A percentile compares a stretch with the other conserved stretches of the same genome.
Conservation (phyloP, 2,113 vertebrate species). For the Egretta garzetta region DNA sequence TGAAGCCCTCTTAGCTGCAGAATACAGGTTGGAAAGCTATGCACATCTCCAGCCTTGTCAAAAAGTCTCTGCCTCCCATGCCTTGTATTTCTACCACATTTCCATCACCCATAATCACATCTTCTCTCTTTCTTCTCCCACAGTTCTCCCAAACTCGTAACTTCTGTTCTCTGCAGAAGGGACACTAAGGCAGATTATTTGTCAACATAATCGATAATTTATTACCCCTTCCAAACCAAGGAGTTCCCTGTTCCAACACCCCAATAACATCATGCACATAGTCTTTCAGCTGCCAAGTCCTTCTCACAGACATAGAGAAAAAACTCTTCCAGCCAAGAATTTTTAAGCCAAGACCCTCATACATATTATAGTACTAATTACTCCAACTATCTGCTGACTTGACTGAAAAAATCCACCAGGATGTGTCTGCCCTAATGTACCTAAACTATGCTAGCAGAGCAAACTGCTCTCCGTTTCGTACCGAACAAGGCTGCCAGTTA, state of each 20-base stretch:
- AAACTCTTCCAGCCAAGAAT: conserved; percentile 35
- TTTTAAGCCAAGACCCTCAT: conserved; percentile 36
- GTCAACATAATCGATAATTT: neutral
- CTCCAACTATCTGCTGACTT: conserved; percentile 59
- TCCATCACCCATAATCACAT: neutral
- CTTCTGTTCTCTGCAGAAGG: neutral
- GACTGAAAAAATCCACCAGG: conserved; percentile 55
- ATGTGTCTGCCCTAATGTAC: conserved; percentile 35
- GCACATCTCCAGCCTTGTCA: neutral
- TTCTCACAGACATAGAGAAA: neutral
- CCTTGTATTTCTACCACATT: neutral
- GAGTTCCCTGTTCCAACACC: conserved; percentile 36
- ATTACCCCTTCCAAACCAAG: conserved; percentile 21
- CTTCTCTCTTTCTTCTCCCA: neutral
- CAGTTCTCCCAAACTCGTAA: neutral
- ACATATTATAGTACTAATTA: conserved; percentile 38
- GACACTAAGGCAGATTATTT: conserved; percentile 20
- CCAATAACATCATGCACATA: conserved; percentile 15
- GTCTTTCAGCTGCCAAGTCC: conserved; percentile 30
- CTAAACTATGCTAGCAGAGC: neutral
- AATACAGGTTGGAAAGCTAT: neutral
- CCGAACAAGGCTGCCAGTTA: conserved; percentile 24
- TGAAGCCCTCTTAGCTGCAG: neutral
- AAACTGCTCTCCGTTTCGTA: neutral
- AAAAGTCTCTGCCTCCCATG: neutral